phyloP scores from a whole-genome alignment of 2,113 vertebrate species.

The Psophia crepitans region DNA sequence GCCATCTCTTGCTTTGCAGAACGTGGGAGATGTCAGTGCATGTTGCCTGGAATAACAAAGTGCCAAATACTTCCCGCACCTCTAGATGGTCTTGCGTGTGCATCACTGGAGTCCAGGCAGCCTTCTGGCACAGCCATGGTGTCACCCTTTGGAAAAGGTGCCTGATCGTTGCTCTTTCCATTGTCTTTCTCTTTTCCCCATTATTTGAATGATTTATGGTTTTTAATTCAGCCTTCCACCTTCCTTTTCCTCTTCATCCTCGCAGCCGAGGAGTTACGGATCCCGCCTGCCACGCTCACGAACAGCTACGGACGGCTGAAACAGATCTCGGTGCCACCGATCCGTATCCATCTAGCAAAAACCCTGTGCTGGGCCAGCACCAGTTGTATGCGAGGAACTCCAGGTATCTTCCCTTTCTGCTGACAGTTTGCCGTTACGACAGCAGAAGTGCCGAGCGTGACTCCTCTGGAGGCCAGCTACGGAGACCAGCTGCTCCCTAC shows the following conservation, averaged over 20 bases:
- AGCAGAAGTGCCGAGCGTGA: fast-evolving
- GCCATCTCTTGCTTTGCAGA: neutral
- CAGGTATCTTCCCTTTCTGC: neutral
- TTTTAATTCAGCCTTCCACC: neutral
- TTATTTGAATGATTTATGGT: neutral
- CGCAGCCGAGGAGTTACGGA: neutral
- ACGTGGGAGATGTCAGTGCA: neutral
- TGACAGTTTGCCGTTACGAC: fast-evolving
- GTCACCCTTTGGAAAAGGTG: neutral
- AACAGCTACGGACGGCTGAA: fast-evolving
- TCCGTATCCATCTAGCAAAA: neutral
- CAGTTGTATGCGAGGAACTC: neutral
- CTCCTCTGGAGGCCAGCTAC: neutral
- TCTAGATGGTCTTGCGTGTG: neutral
- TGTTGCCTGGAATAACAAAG: neutral
- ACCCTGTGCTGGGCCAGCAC: neutral
- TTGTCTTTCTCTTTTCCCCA: neutral
- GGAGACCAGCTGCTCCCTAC: neutral
- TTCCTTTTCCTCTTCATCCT: neutral
- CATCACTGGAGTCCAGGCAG: neutral
- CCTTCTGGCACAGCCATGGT: neutral
- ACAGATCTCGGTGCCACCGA: neutral
- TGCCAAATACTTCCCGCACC: neutral
- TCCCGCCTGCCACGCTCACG: neutral
- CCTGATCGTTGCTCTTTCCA: neutral